Evolutionary conservation across 23 tunicate species (phyloP), one percentile per base, ranked within the genome.

Genomic region (Styela plicata): DNA sequence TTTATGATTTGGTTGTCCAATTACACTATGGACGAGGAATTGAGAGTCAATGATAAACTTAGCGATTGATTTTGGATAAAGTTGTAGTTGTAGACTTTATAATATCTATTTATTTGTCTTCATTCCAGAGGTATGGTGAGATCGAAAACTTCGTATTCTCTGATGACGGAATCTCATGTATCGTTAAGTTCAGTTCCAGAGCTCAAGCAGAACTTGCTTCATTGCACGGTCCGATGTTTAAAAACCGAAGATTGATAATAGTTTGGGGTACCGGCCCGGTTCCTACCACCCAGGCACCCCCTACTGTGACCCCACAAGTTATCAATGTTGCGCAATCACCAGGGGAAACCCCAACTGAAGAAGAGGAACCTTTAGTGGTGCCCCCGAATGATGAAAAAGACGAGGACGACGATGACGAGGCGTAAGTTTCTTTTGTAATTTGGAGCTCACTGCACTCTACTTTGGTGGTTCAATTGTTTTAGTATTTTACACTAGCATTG

Each of bases 121-220:
- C 31, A 26, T 71, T 28, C 29, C 74, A 92, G 97, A 80, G 84
- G n/a, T 87, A 86, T 62, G 99, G 99, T 1, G 99, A 95, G 64
- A 80, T 95, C 32, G 92, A 88, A 53, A 80, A 65, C 21, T 83
- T 83, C 44, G 31, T 75, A 0, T 95, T 86, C 63, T 89, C 74
- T 75, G 99, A 95, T n/a, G 92, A 90, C 28, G 89, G 82, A 10
- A 74, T 83, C 73, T 82, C 89, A 19, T 90, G 88, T 79, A 84
- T 81, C 34, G 80, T 95, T 52, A 91, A 95, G 37, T 95, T 83
- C 79, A 82, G 88, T 29, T 78, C 89, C 35, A 73, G 99, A 34
- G 87, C 79, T 18, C 88, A 81, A 29, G 99, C 99, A 2, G 96
- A 90, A 75, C 83, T 82, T 83, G 96, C 96, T 66, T 83, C 89